These are phyloP conservation scores for Metopolophium dirhodum DNA, from an alignment of 1,140 invertebrate species.

Conservation along the genomic window DNA sequence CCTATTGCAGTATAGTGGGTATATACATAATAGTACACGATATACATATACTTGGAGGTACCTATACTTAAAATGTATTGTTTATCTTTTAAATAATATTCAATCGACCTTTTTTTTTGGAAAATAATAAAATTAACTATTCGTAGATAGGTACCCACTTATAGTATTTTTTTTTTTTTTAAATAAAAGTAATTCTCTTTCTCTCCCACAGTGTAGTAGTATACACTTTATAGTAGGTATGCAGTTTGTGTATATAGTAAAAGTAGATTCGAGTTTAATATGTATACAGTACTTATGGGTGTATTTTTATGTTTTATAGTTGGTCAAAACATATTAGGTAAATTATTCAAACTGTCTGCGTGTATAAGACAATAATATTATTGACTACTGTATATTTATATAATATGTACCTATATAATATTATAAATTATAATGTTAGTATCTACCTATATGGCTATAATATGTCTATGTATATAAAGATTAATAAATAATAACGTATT, in stretches of 20 bases:
- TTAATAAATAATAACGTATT: neutral
- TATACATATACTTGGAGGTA: no score
- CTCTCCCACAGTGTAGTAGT: no score
- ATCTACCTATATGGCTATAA: no score
- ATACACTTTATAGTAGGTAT: neutral
- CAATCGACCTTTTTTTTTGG: neutral
- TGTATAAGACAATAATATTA: neutral
- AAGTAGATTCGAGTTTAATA: neutral
- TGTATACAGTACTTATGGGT: neutral
- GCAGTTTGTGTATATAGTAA: neutral
- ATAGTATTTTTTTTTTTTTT: no score
- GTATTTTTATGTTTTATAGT: no score
- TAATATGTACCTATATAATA: neutral
- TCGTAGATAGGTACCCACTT: no score
- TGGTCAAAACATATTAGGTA: neutral
- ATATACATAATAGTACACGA: no score
- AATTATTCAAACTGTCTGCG: neutral
- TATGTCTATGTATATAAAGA: neutral
- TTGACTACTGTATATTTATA: neutral
- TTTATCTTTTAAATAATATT: neutral
- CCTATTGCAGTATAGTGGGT: no score
- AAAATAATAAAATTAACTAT: no score
- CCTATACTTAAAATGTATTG: no score
- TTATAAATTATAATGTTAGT: no score
- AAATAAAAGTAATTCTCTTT: no score